Percentiles rank a stretch among this genome's conserved stretches.
phyloP scores from a whole-genome alignment of 2,888 invertebrate genomes.

The Hydriomena furcata region DNA sequence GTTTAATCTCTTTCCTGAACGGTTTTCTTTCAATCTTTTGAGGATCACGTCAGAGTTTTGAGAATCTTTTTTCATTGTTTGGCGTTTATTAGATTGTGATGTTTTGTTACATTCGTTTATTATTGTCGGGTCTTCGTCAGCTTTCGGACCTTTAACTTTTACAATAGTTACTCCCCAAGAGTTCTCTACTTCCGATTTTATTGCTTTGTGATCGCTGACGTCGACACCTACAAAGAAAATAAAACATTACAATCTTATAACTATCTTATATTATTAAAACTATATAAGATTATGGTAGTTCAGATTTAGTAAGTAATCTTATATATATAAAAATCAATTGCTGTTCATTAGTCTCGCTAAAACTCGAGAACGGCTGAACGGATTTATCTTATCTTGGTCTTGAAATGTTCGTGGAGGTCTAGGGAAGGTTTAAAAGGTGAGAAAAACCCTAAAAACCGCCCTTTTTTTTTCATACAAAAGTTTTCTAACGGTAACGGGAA shows the following conservation, averaged over 20 bases:
- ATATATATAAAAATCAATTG: no score
- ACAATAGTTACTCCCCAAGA: slow-evolving; percentile 25
- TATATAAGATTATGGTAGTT: no score
- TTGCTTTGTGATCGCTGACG: slow-evolving; percentile 25
- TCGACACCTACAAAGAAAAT: slow-evolving; percentile 29
- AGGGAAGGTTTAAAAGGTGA: no score
- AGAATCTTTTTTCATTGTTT: slow-evolving; percentile 10
- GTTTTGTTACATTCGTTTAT: slow-evolving; percentile 6
- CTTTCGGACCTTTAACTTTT: slow-evolving; percentile 21
- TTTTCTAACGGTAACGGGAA: no score
- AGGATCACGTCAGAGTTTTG: background rate
- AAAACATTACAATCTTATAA: slow-evolving; percentile 18
- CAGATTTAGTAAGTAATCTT: no score
- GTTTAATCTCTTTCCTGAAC: slow-evolving; percentile 2
- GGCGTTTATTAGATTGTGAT: slow-evolving; percentile 7
- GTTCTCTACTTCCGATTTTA: slow-evolving; percentile 22
- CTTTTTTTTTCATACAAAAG: no score
- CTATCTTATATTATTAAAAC: no score
- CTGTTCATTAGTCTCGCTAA: no score
- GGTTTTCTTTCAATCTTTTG: background rate
- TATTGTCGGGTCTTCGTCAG: slow-evolving; percentile 10
- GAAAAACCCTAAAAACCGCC: no score
- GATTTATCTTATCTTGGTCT: no score
- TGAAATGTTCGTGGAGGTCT: no score
- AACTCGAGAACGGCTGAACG: no score